A percentile compares a stretch with the other conserved stretches of the same genome.
These are phyloP conservation scores for Antheraea assamensis DNA, from an alignment of 2,888 invertebrate genomes.

Conservation along the genomic window DNA sequence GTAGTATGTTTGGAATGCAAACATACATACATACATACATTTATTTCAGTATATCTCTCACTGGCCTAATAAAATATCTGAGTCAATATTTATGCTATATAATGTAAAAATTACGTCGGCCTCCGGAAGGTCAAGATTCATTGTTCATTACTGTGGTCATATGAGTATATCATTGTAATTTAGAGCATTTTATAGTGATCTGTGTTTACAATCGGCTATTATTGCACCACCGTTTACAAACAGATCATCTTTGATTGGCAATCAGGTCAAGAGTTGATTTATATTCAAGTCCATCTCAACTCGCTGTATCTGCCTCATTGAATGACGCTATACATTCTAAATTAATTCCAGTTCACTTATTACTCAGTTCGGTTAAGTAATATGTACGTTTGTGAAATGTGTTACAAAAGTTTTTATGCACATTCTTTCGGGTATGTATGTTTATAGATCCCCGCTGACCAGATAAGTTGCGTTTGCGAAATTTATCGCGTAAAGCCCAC, in stretches of 20 bases:
- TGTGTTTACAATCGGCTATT: not conserved
- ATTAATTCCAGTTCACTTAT: conserved; percentile 12
- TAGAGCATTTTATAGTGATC: not conserved
- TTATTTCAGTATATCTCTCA: not conserved
- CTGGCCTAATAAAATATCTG: not conserved
- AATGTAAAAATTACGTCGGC: not conserved
- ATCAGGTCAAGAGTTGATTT: not conserved
- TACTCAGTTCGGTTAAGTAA: conserved; percentile 14
- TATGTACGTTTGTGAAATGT: conserved; percentile 14
- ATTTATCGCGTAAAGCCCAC: conserved; percentile 9
- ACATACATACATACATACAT: no score
- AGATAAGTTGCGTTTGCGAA: conserved; percentile 16
- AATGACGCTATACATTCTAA: conserved; percentile 13
- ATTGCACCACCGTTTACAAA: not conserved
- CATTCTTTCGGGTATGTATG: conserved; percentile 13
- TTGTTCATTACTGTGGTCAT: not conserved
- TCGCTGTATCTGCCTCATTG: not conserved
- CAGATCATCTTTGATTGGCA: not conserved
- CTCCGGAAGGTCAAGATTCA: not conserved
- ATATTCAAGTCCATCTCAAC: not conserved
- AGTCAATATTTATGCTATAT: not conserved
- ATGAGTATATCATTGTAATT: not conserved
- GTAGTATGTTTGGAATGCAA: no score
- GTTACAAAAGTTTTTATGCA: conserved; percentile 1
- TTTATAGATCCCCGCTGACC: conserved; percentile 13